Conservation (phyloP, 2,797 vertebrate genomes). For the Lepidocolaptes lacrymiger region DNA sequence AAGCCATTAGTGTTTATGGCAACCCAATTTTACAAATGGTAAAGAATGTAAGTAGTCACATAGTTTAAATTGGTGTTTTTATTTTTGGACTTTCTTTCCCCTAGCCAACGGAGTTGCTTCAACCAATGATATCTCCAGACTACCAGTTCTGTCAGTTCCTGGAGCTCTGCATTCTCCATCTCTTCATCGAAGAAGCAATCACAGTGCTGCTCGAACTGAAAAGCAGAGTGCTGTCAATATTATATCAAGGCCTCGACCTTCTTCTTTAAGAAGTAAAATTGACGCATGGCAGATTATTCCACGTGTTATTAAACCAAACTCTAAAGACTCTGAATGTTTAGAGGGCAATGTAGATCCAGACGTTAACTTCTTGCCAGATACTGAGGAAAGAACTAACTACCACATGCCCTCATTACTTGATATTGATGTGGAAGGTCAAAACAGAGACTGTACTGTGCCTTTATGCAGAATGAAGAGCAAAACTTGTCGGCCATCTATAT, state of each 20-base stretch:
- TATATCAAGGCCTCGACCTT: slow-evolving; percentile 79
- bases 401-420: slow-evolving; percentile 82
- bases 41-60: background rate
- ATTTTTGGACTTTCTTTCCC: background rate
- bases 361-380: slow-evolving; percentile 71
- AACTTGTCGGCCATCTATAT: slow-evolving; percentile 78
- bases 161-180: background rate
- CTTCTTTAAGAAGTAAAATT: slow-evolving; percentile 79
- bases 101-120: slow-evolving; percentile 54
- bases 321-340: slow-evolving; percentile 77
- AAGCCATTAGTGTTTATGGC: background rate
- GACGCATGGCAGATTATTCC: slow-evolving; percentile 81
- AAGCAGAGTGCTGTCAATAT: background rate
- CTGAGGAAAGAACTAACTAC: slow-evolving; percentile 76
- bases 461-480: slow-evolving; percentile 88
- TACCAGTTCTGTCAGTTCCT: background rate
- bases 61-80: background rate
- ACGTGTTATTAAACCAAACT: slow-evolving; percentile 81
- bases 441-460: slow-evolving; percentile 87
- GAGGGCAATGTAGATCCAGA: slow-evolving; percentile 71
- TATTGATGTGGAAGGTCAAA: slow-evolving; percentile 88
- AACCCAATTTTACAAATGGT: background rate
- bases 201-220: background rate
- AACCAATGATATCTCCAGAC: background rate
- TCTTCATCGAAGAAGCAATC: background rate